Percentiles rank a stretch among this genome's conserved stretches.
Evolutionary conservation across 2,113 vertebrate genomes (phyloP).

Genomic region (Reinhardtius hippoglossoides): DNA sequence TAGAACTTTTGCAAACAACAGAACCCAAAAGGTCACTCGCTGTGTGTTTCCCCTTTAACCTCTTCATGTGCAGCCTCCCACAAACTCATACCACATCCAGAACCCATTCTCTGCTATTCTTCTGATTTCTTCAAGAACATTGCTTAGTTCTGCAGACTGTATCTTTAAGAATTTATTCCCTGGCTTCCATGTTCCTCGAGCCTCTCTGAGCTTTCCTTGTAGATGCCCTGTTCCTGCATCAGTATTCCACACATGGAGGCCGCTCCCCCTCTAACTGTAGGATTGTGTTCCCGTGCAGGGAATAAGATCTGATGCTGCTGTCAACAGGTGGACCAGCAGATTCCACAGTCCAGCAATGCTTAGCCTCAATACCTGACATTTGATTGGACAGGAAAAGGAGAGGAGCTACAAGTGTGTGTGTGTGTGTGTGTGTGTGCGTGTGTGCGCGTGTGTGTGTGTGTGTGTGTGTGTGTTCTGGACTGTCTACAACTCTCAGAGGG

Average conservation of each 20-base stretch:
- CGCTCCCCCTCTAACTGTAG: conserved; percentile 41
- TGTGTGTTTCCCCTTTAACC: conserved; percentile 18
- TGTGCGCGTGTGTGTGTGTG: too few species aligned
- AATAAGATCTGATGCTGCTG: conserved; percentile 70
- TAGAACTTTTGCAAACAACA: conserved; percentile 20
- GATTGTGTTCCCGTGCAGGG: conserved; percentile 68
- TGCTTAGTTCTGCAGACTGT: conserved; percentile 22
- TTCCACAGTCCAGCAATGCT: conserved; percentile 52
- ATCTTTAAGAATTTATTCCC: conserved; percentile 62
- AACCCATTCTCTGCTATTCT: neutral
- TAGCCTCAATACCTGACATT: neutral
- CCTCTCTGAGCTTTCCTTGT: conserved; percentile 38
- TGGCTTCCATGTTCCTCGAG: conserved; percentile 41
- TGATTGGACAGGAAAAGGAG: neutral
- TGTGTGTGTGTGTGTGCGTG: neutral
- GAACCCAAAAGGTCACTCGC: conserved; percentile 16
- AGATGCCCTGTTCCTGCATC: conserved; percentile 51
- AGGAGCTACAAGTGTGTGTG: neutral
- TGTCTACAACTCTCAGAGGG: neutral
- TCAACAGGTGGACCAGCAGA: conserved; percentile 58
- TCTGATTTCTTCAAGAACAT: conserved; percentile 17
- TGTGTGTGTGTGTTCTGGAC: neutral
- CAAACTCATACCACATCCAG: neutral
- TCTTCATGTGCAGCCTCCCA: conserved; percentile 1
- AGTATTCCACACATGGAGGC: conserved; percentile 64